Conservation (phyloP, 2,888 invertebrate species). For the Drosophila neotestacea region DNA sequence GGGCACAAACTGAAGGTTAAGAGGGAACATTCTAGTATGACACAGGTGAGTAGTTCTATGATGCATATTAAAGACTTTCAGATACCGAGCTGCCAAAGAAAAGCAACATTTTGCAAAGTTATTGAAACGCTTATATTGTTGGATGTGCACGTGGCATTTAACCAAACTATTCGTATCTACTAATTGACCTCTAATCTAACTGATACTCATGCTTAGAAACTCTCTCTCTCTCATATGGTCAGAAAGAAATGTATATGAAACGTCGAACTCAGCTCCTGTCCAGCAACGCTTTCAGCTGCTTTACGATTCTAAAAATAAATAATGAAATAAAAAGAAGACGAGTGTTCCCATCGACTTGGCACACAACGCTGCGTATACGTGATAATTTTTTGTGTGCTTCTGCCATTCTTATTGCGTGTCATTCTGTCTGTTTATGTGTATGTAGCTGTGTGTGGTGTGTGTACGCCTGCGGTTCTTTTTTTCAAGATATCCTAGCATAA, state of each 20-base stretch:
- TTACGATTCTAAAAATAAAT: slow-evolving; percentile 56
- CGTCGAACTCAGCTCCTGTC: slow-evolving; percentile 30
- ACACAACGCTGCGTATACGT: slow-evolving; percentile 66
- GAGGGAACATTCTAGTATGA: slow-evolving; percentile 2
- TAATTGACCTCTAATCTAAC: slow-evolving; percentile 12
- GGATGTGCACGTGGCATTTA: not conserved
- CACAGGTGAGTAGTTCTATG: slow-evolving; percentile 20
- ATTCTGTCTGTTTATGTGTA: slow-evolving; percentile 17
- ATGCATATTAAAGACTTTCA: slow-evolving; percentile 1
- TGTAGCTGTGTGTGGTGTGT: slow-evolving; percentile 18
- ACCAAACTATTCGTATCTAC: not conserved
- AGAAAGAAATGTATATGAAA: slow-evolving; percentile 32
- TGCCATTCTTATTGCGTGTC: slow-evolving; percentile 17
- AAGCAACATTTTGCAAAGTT: not conserved
- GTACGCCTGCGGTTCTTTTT: slow-evolving; percentile 54
- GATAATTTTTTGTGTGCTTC: slow-evolving; percentile 50
- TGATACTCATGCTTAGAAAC: not conserved
- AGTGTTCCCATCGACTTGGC: slow-evolving; percentile 44
- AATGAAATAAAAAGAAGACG: slow-evolving; percentile 35
- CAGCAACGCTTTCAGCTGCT: slow-evolving; percentile 27
- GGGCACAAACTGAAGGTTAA: slow-evolving; percentile 2
- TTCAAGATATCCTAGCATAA: slow-evolving; percentile 28
- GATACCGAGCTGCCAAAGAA: not conserved
- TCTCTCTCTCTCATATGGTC: not conserved
- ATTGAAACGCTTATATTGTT: slow-evolving; percentile 4